Conservation (phyloP, 1,140 invertebrate species). For the Drosophila truncata region DNA sequence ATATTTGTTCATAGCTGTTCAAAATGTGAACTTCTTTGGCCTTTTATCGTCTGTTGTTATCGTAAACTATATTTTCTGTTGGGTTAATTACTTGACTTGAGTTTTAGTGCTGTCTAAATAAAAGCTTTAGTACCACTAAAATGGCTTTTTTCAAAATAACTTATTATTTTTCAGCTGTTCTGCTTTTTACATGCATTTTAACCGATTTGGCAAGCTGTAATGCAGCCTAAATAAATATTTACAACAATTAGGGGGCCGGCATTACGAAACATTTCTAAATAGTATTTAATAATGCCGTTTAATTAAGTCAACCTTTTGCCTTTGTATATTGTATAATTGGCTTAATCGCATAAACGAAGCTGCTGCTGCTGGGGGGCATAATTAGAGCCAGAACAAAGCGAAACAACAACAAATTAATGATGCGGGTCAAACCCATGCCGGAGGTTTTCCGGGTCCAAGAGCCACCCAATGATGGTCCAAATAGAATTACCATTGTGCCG, state of each 20-base stretch:
- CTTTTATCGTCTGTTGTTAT: not conserved
- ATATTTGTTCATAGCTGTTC: not conserved
- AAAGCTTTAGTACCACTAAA: not conserved
- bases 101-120: not conserved
- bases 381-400: constrained; percentile 55
- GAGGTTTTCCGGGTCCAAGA: constrained; percentile 31
- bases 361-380: constrained; percentile 41
- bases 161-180: not conserved
- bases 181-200: too few relatives aligned
- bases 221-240: not conserved
- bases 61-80: not conserved
- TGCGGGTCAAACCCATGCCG: constrained; percentile 54
- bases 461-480: constrained; percentile 53
- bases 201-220: too few relatives aligned
- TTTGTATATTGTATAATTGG: constrained; percentile 42
- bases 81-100: constrained; percentile 4
- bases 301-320: constrained; percentile 45
- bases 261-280: constrained; percentile 1
- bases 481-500: constrained; percentile 69
- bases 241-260: not conserved
- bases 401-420: constrained; percentile 70
- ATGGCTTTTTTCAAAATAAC: not conserved
- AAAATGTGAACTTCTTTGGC: not conserved
- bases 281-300: constrained; percentile 30
- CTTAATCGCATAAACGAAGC: constrained; percentile 55